Conservation (phyloP, 37 sponge, comb jelly and placozoan genomes). For the Oopsacas minuta region DNA sequence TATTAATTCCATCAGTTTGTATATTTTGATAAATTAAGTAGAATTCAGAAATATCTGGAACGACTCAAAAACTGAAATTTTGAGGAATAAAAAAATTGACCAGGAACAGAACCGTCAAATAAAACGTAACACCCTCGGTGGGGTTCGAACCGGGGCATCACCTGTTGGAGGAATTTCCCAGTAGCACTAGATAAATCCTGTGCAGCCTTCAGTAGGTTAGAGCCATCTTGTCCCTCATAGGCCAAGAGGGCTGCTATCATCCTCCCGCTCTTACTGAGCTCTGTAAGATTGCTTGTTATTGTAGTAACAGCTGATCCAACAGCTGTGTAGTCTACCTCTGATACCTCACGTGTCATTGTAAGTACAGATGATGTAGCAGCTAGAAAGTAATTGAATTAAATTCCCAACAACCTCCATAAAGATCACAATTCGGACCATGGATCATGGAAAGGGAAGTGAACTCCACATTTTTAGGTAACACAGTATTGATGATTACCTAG, state of each 20-base stretch:
- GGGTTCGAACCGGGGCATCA: no score
- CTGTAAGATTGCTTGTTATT: slow-evolving; percentile 83
- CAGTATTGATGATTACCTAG: slow-evolving; percentile 38
- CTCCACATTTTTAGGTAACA: no score
- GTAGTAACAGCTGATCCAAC: slow-evolving; percentile 73
- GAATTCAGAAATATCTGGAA: slow-evolving; percentile 22
- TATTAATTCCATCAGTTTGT: no score
- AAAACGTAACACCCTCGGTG: no score
- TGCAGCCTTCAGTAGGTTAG: slow-evolving; percentile 82
- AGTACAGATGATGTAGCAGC: neutral
- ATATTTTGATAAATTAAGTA: neutral
- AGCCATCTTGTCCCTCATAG: slow-evolving; percentile 33
- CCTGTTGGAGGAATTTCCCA: slow-evolving; percentile 49
- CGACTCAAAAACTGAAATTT: no score
- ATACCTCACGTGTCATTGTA: slow-evolving; percentile 42
- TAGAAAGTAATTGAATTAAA: no score
- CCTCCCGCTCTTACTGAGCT: slow-evolving; percentile 71
- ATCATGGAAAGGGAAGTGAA: neutral
- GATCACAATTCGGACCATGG: no score
- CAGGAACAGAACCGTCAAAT: no score
- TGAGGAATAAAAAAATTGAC: no score
- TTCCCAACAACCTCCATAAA: no score
- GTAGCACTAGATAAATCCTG: slow-evolving; percentile 79
- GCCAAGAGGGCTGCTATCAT: slow-evolving; percentile 67
- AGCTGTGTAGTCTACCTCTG: slow-evolving; percentile 83